These are phyloP conservation scores for Cyclophora albipunctata DNA, from an alignment of 2,888 invertebrate genomes.

Conservation along the genomic window DNA sequence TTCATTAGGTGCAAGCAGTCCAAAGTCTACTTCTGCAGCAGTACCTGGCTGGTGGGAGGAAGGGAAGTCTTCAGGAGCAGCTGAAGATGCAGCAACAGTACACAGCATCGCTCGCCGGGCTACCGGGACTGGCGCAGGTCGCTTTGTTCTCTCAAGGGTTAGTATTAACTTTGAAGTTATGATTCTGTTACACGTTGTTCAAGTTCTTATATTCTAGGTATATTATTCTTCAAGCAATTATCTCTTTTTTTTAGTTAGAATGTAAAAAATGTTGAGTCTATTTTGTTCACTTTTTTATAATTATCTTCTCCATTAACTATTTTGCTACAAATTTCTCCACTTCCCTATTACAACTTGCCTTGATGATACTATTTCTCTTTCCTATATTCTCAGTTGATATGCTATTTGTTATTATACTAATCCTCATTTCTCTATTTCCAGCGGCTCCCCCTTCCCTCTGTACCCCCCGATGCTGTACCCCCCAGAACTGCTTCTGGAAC, in stretches of 20 bases:
- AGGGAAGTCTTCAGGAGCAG: constrained; percentile 63
- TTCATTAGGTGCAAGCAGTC: constrained; percentile 61
- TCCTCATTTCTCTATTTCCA: constrained; percentile 18
- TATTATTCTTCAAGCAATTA: background rate
- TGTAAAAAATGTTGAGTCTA: too few relatives aligned
- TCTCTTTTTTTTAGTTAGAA: too few relatives aligned
- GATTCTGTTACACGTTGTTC: too few relatives aligned
- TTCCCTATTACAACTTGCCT: too few relatives aligned
- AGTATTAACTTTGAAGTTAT: constrained; percentile 13
- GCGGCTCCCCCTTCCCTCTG: constrained; percentile 65
- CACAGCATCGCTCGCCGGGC: constrained; percentile 59
- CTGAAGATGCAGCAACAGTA: constrained; percentile 69
- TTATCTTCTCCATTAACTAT: too few relatives aligned
- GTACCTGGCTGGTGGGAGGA: constrained; percentile 61
- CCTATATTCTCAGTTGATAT: too few relatives aligned
- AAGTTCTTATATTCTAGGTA: background rate
- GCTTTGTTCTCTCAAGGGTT: constrained; percentile 68
- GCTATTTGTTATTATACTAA: too few relatives aligned
- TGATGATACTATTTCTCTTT: too few relatives aligned
- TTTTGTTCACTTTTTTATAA: too few relatives aligned
- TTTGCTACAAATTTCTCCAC: too few relatives aligned
- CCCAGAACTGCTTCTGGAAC: constrained; percentile 64
- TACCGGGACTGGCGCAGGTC: constrained; percentile 63
- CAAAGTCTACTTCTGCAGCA: constrained; percentile 68
- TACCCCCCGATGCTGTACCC: constrained; percentile 72